Percentiles rank a stretch among this genome's conserved stretches.
These are phyloP conservation scores for Caenorhabditis becei DNA, from an alignment of 2,888 invertebrate species.

Conservation along the genomic window DNA sequence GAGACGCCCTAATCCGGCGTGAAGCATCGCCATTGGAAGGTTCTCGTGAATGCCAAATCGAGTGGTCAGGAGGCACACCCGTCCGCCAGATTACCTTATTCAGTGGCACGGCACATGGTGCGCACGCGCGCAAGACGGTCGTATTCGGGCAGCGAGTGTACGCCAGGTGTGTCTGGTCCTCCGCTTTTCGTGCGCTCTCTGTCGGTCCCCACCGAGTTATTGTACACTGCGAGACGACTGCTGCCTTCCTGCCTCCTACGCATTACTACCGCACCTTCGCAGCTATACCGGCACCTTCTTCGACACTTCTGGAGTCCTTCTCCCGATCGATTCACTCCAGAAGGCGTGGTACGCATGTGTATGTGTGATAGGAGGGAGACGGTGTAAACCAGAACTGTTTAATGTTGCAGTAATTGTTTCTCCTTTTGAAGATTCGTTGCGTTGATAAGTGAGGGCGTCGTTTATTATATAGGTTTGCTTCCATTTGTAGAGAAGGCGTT, in stretches of 20 bases:
- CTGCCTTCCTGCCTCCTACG: slow-evolving; percentile 6
- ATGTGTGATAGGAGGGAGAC: background rate
- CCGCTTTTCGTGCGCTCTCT: slow-evolving; percentile 25
- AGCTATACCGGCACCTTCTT: slow-evolving; percentile 12
- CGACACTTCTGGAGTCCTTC: slow-evolving; percentile 16
- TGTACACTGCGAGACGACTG: slow-evolving; percentile 40
- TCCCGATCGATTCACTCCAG: slow-evolving; percentile 16
- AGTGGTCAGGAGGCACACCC: slow-evolving; percentile 35
- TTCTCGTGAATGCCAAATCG: slow-evolving; percentile 28
- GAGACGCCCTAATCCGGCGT: slow-evolving; percentile 37
- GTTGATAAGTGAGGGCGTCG: slow-evolving; percentile 46
- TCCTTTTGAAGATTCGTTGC: slow-evolving; percentile 15
- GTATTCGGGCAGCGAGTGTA: slow-evolving; percentile 20
- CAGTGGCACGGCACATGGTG: slow-evolving; percentile 34
- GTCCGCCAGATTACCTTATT: slow-evolving; percentile 50
- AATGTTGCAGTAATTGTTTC: slow-evolving; percentile 54
- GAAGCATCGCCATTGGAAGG: slow-evolving; percentile 28
- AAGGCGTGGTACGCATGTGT: slow-evolving; percentile 33
- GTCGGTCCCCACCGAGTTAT: slow-evolving; percentile 26
- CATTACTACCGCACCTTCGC: slow-evolving; percentile 16
- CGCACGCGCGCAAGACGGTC: slow-evolving; percentile 42
- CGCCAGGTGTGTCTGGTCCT: slow-evolving; percentile 23
- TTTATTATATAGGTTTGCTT: slow-evolving; percentile 18
- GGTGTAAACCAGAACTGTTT: slow-evolving; percentile 57
- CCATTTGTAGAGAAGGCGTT: slow-evolving; percentile 13